phyloP scores from a whole-genome alignment of 1,140 invertebrate species.

The Pseudobourletiella spinata region DNA sequence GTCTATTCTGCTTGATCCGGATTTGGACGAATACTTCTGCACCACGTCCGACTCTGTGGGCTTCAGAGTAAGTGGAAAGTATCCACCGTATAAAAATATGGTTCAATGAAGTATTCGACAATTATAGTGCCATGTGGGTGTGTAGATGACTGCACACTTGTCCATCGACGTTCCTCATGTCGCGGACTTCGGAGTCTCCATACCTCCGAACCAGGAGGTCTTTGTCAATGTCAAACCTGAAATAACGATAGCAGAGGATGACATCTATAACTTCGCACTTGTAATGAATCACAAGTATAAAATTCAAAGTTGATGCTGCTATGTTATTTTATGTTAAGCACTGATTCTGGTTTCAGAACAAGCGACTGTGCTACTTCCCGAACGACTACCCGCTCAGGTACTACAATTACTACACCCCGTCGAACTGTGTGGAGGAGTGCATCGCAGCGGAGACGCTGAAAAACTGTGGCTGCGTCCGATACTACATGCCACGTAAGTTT shows the following conservation, averaged over 20 bases:
- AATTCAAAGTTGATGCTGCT: not conserved
- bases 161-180: slow-evolving; percentile 31
- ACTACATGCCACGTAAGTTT: slow-evolving; percentile 34
- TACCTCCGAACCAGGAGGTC: slow-evolving; percentile 28
- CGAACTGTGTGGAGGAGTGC: slow-evolving; percentile 34
- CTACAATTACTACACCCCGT: slow-evolving; percentile 27
- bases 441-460: slow-evolving; percentile 19
- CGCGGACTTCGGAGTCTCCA: slow-evolving; percentile 28
- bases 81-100: too few relatives aligned
- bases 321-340: not conserved
- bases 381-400: slow-evolving; percentile 22
- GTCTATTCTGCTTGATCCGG: slow-evolving; percentile 29
- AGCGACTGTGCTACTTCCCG: slow-evolving; percentile 29
- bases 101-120: too few relatives aligned
- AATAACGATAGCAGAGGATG: slow-evolving; percentile 26
- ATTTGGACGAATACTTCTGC: slow-evolving; percentile 32
- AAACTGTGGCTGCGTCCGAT: slow-evolving; percentile 23
- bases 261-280: slow-evolving; percentile 20
- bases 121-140: not conserved
- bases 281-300: not conserved
- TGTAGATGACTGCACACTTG: slow-evolving; percentile 22
- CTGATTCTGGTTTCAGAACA: too few relatives aligned
- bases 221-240: slow-evolving; percentile 26
- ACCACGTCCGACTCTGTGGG: slow-evolving; percentile 31
- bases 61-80: slow-evolving; percentile 33